phyloP scores from a whole-genome alignment of 2,113 vertebrate species.

The Hippocampus abdominalis region DNA sequence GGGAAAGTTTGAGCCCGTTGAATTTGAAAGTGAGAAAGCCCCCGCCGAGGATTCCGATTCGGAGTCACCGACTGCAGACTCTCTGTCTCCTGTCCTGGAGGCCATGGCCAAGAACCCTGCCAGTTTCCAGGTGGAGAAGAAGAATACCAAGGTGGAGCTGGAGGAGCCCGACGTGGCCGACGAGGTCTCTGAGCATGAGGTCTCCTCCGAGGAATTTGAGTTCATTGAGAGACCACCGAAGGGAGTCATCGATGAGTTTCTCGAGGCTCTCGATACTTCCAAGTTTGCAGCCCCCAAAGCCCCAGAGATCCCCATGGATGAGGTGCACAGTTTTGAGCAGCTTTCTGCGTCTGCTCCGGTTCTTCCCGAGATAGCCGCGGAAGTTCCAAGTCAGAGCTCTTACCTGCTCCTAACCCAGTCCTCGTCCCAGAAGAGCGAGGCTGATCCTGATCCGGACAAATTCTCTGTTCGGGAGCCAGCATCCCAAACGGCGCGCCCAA shows the following conservation, averaged over 20 bases:
- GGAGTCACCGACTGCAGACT: constrained; percentile 72
- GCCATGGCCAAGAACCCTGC: constrained; percentile 71
- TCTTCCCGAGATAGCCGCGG: constrained; percentile 21
- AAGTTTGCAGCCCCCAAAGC: constrained; percentile 60
- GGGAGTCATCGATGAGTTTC: constrained; percentile 73
- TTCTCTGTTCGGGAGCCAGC: constrained; percentile 45
- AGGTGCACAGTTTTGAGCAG: constrained; percentile 53
- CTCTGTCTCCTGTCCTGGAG: constrained; percentile 74
- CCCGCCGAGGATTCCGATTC: constrained; percentile 66
- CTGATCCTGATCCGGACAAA: constrained; percentile 65
- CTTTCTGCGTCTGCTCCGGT: not conserved
- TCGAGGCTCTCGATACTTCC: constrained; percentile 70
- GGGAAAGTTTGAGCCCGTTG: constrained; percentile 58
- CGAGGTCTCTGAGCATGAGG: constrained; percentile 71
- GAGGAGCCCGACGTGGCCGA: constrained; percentile 64
- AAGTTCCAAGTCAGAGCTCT: constrained; percentile 50
- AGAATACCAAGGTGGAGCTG: constrained; percentile 37
- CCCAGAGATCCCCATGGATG: constrained; percentile 60
- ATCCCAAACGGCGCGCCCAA: constrained; percentile 28
- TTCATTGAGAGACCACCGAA: constrained; percentile 72
- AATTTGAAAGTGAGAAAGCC: constrained; percentile 53
- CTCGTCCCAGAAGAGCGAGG: constrained; percentile 64
- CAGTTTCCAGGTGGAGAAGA: constrained; percentile 68
- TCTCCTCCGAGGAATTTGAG: constrained; percentile 77
- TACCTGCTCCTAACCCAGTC: constrained; percentile 63